phyloP scores from a whole-genome alignment of 2,113 vertebrate genomes.

The Tupaia chinensis region DNA sequence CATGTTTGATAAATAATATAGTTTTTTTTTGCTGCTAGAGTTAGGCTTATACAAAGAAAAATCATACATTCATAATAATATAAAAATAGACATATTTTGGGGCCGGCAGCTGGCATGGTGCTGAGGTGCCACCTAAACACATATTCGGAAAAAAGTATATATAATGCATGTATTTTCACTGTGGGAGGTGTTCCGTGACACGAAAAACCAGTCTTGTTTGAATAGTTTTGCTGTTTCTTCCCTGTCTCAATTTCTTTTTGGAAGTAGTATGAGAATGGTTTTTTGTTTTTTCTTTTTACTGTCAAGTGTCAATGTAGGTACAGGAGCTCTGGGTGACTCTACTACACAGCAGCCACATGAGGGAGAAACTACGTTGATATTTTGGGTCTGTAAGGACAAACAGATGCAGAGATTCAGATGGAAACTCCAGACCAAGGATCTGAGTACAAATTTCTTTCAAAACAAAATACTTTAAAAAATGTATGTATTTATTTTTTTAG shows the following conservation, averaged over 20 bases:
- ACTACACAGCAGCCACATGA: not conserved
- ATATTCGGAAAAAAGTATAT: constrained; percentile 6
- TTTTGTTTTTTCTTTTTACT: not conserved
- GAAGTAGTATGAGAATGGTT: not conserved
- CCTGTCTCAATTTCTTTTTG: constrained; percentile 3
- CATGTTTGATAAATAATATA: constrained; percentile 1
- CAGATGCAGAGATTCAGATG: not conserved
- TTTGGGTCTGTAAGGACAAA: not conserved
- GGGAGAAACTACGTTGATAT: not conserved
- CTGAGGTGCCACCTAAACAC: constrained; percentile 92
- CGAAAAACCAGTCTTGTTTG: not conserved
- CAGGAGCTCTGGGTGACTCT: not conserved
- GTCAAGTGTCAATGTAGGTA: not conserved
- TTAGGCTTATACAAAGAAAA: constrained; percentile 10
- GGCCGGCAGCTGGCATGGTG: too few relatives aligned
- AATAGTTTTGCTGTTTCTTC: not conserved
- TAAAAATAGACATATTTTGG: too few relatives aligned
- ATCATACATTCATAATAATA: not conserved
- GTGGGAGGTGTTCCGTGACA: not conserved
- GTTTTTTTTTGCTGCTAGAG: not conserved
- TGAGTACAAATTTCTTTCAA: not conserved
- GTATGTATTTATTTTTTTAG: too few relatives aligned
- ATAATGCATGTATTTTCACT: not conserved
- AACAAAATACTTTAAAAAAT: not conserved
- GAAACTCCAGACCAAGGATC: not conserved